Conservation (phyloP, 2,797 vertebrate species). For the Parotocinclus haroldoi region DNA sequence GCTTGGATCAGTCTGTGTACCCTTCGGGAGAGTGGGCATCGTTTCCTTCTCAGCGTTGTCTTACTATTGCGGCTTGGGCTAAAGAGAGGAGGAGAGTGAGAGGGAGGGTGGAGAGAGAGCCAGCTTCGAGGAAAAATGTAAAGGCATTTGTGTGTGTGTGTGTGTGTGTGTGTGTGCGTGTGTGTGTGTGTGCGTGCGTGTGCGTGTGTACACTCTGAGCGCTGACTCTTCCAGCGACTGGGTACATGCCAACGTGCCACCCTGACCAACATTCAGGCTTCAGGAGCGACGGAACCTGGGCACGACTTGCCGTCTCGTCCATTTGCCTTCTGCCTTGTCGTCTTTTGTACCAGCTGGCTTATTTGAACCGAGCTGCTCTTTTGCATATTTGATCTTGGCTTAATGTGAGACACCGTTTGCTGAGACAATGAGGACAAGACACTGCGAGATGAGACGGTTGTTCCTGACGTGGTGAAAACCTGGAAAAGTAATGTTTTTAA, state of each 20-base stretch:
- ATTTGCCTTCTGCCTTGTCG: conserved; percentile 42
- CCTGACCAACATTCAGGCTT: conserved; percentile 50
- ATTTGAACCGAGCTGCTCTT: conserved; percentile 59
- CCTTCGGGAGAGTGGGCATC: conserved; percentile 56
- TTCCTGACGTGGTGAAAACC: conserved; percentile 13
- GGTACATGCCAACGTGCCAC: conserved; percentile 55
- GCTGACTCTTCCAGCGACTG: conserved; percentile 56
- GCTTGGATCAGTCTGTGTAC: conserved; percentile 38
- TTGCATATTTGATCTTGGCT: conserved; percentile 67
- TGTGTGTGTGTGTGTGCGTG: background rate
- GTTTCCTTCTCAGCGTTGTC: conserved; percentile 54
- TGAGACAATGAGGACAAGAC: conserved; percentile 51
- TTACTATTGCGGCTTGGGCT: conserved; percentile 53
- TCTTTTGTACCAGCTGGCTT: conserved; percentile 51
- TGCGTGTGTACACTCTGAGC: conserved; percentile 43
- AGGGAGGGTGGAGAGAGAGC: conserved; percentile 52
- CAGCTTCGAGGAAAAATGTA: conserved; percentile 47
- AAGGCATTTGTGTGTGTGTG: conserved; percentile 41
- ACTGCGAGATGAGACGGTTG: conserved; percentile 35
- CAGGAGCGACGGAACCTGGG: conserved; percentile 29
- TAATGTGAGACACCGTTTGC: conserved; percentile 57
- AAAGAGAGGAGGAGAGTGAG: conserved; percentile 49
- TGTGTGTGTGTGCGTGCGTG: too few relatives aligned
- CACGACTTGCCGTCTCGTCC: conserved; percentile 45
- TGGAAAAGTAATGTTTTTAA: conserved; percentile 42